Evolutionary conservation across 2,797 vertebrate genomes (phyloP).

Genomic region (Gymnocypris eckloni): DNA sequence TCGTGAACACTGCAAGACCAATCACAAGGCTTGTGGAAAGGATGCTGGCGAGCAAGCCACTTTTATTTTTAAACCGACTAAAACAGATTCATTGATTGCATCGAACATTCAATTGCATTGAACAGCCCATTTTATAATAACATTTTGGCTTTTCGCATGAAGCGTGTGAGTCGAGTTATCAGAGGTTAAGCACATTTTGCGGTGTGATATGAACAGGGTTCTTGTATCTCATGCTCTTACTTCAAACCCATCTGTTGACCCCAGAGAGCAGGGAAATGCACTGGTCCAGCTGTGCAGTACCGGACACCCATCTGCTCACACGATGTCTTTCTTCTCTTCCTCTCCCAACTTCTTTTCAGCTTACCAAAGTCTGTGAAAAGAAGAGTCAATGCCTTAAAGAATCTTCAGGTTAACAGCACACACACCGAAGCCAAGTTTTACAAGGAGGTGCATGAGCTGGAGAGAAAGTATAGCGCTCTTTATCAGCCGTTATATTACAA

Average conservation of each 20-base stretch:
- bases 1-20: not conserved
- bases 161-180: not conserved
- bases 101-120: too few species aligned
- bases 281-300: conserved; percentile 36
- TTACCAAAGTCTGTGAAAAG: conserved; percentile 88
- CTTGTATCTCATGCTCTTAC: conserved; percentile 15
- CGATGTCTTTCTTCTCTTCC: conserved; percentile 3
- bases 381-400: conserved; percentile 88
- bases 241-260: conserved; percentile 22
- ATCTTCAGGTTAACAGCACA: conserved; percentile 88
- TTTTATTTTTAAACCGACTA: not conserved
- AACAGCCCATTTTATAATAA: not conserved
- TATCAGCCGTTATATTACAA: conserved; percentile 90
- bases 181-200: not conserved
- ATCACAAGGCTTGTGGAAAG: conserved; percentile 7
- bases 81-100: not conserved
- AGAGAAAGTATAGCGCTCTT: conserved; percentile 87
- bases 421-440: conserved; percentile 90
- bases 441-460: conserved; percentile 88
- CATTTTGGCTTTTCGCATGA: not conserved
- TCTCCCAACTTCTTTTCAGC: conserved; percentile 68
- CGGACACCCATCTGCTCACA: conserved; percentile 45
- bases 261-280: conserved; percentile 41
- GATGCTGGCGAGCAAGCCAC: not conserved
- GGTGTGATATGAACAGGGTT: not conserved